A percentile compares a stretch with the other conserved stretches of the same genome.
Evolutionary conservation across 2,113 vertebrate species (phyloP).

Genomic region (Platichthys stellatus): DNA sequence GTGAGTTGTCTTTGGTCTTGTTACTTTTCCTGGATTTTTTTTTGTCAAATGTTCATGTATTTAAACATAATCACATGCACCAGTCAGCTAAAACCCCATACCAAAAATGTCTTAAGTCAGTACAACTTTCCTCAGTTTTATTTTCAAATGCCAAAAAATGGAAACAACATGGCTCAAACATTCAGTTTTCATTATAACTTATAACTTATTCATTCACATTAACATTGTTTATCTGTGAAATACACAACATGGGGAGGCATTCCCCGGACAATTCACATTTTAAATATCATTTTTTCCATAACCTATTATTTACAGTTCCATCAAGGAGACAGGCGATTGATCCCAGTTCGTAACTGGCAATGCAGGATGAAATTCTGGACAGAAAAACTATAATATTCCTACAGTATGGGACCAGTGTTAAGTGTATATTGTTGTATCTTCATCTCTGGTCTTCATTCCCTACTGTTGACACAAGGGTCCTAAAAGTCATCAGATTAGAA

Average conservation of each 20-base stretch:
- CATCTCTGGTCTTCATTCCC: neutral
- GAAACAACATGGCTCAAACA: slow-evolving; percentile 69
- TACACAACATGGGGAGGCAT: slow-evolving; percentile 60
- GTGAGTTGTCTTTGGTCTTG: too few species aligned
- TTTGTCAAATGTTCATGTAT: neutral
- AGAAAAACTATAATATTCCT: slow-evolving; percentile 6
- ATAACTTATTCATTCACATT: slow-evolving; percentile 77
- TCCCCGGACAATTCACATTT: slow-evolving; percentile 48
- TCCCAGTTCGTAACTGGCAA: neutral
- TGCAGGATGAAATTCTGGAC: slow-evolving; percentile 7
- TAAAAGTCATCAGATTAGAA: neutral
- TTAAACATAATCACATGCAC: neutral
- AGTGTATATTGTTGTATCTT: slow-evolving; percentile 14
- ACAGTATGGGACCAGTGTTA: neutral
- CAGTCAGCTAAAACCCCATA: too few species aligned
- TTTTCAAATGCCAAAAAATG: slow-evolving; percentile 63
- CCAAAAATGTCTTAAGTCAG: too few species aligned
- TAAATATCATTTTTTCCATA: slow-evolving; percentile 81
- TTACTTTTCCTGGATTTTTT: neutral
- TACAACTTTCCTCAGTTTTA: slow-evolving; percentile 47
- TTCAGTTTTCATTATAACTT: slow-evolving; percentile 72
- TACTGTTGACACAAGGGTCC: neutral
- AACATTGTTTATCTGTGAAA: slow-evolving; percentile 59
- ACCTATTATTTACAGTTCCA: slow-evolving; percentile 75
- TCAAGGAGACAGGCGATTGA: neutral